Evolutionary conservation across 2,888 invertebrate genomes (phyloP), one percentile per base, ranked within the genome.

Genomic region (Drosophila colorata): DNA sequence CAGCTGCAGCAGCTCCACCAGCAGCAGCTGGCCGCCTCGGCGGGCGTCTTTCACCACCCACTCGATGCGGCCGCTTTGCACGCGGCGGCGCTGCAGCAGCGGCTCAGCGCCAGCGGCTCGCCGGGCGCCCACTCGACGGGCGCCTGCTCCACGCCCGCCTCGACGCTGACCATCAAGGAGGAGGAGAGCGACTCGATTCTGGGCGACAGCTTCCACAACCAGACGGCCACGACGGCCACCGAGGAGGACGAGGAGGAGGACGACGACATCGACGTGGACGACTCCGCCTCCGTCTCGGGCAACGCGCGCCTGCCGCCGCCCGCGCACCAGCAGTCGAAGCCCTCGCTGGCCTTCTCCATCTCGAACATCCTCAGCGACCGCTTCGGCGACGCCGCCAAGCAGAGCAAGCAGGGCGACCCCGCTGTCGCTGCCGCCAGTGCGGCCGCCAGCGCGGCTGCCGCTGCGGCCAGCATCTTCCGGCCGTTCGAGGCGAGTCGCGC

Each of bases 291-390:
- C 4, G 75, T 61, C 3, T 58, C 68, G 5, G 75, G 58, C 7
- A 56, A 59, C 0, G 78, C 80, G 3, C 88, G 81, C 2, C 78
- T 85, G 44, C 90, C 91, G 6, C 90, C 91, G 23, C 91, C 91
- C 18, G 87, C 90, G 6, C 90, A 90, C 28, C 90, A 90, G 55
- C 90, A 90, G 28, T 90, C 84, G 38, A 90, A 90, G 48, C 92
- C 92, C 0, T 87, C 91, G 38, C 81, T 92, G 55, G 91, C 90
- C 40, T 92, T 92, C 66, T 92, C 92, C 38, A 92, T 92, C 25
- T 91, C 91, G 5, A 92, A 92, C 55, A 92, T 92, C 11, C 78
- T 92, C 16, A 92, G 92, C 76, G 92, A 92, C 87, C 91, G 90
- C 28, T 92, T 92, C 51, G 92, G 92, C 13, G 88, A 88, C 43